Percentiles rank a stretch among this genome's conserved stretches.
Evolutionary conservation across 2,113 vertebrate genomes (phyloP).

Genomic region (Melierax canorus): DNA sequence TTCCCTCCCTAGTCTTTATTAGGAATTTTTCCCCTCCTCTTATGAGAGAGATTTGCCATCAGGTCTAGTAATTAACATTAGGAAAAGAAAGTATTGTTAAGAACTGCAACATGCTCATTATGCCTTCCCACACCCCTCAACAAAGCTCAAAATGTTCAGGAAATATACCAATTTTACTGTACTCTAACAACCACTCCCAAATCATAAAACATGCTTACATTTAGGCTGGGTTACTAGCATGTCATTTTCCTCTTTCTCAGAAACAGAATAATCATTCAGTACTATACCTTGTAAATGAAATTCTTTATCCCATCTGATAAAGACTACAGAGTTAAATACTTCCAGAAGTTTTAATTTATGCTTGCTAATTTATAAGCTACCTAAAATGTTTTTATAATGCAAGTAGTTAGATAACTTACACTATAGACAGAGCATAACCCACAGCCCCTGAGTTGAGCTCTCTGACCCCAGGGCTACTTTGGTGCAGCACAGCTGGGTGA

Average conservation of each 20-base stretch:
- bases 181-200: not conserved
- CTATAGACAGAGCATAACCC: not conserved
- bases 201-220: not conserved
- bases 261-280: not conserved
- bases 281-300: not conserved
- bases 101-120: not conserved
- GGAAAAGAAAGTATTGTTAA: not conserved
- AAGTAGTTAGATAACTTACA: not conserved
- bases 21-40: not conserved
- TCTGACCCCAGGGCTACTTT: not conserved
- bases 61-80: not conserved
- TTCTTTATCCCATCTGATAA: not conserved
- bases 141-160: not conserved
- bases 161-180: not conserved
- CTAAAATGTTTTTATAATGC: not conserved
- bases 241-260: not conserved
- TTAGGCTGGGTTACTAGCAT: not conserved
- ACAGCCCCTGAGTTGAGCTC: not conserved
- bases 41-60: not conserved
- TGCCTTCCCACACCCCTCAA: not conserved
- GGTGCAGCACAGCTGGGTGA: not conserved
- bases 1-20: not conserved
- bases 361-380: not conserved
- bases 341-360: not conserved
- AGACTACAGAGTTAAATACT: not conserved